Evolutionary conservation across 2,113 vertebrate species (phyloP).

Genomic region (Lophochroa leadbeateri): DNA sequence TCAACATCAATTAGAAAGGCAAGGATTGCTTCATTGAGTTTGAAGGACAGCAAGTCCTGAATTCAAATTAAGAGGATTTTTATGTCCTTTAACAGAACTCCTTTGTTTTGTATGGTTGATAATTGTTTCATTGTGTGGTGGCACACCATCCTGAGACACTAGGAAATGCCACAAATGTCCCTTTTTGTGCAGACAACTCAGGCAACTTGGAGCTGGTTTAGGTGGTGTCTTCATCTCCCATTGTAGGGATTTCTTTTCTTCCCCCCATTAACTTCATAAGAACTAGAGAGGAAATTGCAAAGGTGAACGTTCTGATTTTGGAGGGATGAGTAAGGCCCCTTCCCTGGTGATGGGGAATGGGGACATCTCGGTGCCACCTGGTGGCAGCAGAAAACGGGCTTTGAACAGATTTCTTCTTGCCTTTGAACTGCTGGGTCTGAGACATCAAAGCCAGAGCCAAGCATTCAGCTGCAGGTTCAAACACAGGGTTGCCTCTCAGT

Average conservation of each 20-base stretch:
- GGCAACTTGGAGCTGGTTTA: background rate
- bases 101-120: constrained; percentile 9
- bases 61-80: background rate
- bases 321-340: background rate
- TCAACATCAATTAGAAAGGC: background rate
- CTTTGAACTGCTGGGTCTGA: background rate
- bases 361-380: constrained; percentile 66
- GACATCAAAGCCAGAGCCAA: background rate
- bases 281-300: constrained; percentile 1
- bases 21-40: background rate
- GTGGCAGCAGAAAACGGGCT: constrained; percentile 41
- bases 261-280: background rate
- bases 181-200: background rate
- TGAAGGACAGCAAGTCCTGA: background rate
- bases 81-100: constrained; percentile 31
- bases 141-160: background rate
- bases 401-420: background rate
- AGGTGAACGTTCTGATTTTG: background rate
- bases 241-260: background rate
- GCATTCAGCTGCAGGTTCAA: background rate
- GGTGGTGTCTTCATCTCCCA: background rate
- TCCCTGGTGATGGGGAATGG: background rate
- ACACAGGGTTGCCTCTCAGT: background rate
- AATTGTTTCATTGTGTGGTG: constrained; percentile 1
- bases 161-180: background rate